Conservation (phyloP, 2,797 vertebrate genomes). For the Pseudocheirus occidentalis region DNA sequence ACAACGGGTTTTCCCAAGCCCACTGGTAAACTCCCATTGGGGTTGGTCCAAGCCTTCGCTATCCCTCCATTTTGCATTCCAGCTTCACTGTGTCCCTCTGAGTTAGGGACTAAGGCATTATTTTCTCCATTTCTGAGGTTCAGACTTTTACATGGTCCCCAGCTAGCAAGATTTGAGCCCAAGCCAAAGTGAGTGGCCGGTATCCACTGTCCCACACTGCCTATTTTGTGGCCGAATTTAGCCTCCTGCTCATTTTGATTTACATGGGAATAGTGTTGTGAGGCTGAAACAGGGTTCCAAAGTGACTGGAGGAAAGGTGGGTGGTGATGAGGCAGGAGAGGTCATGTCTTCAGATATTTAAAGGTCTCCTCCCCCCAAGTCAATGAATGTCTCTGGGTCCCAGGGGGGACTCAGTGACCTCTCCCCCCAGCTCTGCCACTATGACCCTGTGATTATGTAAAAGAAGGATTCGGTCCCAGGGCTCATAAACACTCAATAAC, state of each 20-base stretch:
- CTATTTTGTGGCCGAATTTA: neutral
- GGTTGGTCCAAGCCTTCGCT: too few relatives aligned
- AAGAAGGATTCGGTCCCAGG: neutral
- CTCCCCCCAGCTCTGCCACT: neutral
- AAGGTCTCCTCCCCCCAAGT: neutral
- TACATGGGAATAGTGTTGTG: neutral
- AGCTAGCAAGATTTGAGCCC: neutral
- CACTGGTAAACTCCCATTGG: too few relatives aligned
- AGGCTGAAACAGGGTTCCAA: neutral
- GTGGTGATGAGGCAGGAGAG: too few relatives aligned
- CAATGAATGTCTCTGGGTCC: neutral
- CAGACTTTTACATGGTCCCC: neutral
- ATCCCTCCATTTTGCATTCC: neutral
- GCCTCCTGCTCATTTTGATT: neutral
- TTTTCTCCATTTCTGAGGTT: neutral
- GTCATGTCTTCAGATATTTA: neutral
- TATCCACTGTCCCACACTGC: neutral
- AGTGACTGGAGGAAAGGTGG: neutral
- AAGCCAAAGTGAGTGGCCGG: neutral
- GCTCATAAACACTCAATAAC: neutral
- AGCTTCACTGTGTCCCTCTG: neutral
- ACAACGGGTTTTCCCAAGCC: neutral
- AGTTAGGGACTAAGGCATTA: neutral
- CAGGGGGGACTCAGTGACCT: neutral
- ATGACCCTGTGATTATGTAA: neutral